Base-by-base conservation (phyloP, 2,113 vertebrate species). In the Hemicordylus capensis region DNA sequence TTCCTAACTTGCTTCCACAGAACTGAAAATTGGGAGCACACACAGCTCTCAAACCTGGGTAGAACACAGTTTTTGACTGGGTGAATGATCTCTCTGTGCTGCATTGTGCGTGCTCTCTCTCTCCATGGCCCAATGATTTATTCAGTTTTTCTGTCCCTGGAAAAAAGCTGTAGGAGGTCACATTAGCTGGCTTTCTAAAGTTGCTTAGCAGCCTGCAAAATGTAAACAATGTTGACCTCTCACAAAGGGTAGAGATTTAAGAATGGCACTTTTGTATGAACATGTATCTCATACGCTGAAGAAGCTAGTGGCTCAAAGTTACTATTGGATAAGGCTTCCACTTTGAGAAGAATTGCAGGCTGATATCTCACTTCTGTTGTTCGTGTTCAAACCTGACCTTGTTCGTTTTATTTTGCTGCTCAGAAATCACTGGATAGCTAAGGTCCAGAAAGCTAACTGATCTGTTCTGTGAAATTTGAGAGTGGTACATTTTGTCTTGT, bases 101-200 rank as follows among this genome's bases (percentile, higher is more conserved):
- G 20, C 42, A 59, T 44, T 78, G 64, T 59, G 39, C 37, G 59
- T n/a, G n/a, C n/a, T n/a, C n/a, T n/a, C n/a, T n/a, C n/a, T n/a
- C n/a, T n/a, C n/a, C 64, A 69, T 4, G 12, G 37, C 42, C 14
- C 75, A 69, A 28, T 85, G 51, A 44, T 77, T 85, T 77, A 77
- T 69, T 69, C 64, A 84, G 61, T 56, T 26, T 59, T 85, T 69
- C 37, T 77, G 20, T 20, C 28, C 39, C n/a, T 58, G 28, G 28
- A 69, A 85, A 64, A 79, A 85, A 85, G 76, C 51, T 61, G 39
- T 61, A 78, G 42, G 24, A 85, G 66, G 66, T 79, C 76, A 85
- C 54, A 46, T 61, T 31, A 78, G 42, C 42, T 79, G 66, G 26
- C 9, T 61, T 78, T 59, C 70, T 46, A 78, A 44, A 77, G 66